Conservation (phyloP, 2,113 vertebrate species). For the Paralichthys olivaceus region DNA sequence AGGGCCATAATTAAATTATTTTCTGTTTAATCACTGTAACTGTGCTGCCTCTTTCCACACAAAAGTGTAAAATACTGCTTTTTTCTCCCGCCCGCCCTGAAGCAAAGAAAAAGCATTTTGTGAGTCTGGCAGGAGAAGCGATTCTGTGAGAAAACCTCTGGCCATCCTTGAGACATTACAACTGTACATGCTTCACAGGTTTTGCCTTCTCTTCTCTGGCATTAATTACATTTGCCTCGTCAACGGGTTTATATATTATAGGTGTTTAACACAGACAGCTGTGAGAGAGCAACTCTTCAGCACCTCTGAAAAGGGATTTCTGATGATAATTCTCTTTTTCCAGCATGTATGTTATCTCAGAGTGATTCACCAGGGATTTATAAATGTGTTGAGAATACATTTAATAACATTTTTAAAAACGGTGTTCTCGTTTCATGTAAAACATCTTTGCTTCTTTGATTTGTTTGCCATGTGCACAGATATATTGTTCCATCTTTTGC, state of each 20-base stretch:
- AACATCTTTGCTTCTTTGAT: background rate
- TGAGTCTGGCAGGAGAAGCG: conserved; percentile 37
- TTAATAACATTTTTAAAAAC: conserved; percentile 4
- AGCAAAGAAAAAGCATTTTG: conserved; percentile 37
- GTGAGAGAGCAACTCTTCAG: conserved; percentile 42
- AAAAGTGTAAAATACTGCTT: background rate
- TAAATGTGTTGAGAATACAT: conserved; percentile 7
- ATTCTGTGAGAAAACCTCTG: conserved; percentile 44
- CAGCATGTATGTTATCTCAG: background rate
- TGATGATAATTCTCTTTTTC: conserved; percentile 27
- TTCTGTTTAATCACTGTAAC: background rate
- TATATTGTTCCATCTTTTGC: conserved; percentile 4
- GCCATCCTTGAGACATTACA: conserved; percentile 39
- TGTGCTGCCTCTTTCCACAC: background rate
- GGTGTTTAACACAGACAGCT: conserved; percentile 34
- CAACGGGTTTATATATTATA: conserved; percentile 36
- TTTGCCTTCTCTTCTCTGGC: conserved; percentile 33
- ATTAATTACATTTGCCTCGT: conserved; percentile 57
- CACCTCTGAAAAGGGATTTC: conserved; percentile 12
- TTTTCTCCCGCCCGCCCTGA: conserved; percentile 12
- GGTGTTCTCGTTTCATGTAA: background rate
- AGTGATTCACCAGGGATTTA: background rate
- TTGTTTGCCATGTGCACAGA: background rate
- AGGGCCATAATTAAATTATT: background rate
- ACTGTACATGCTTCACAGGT: conserved; percentile 42